Conservation (phyloP, 2,797 vertebrate species). For the Neomorphus geoffroyi region DNA sequence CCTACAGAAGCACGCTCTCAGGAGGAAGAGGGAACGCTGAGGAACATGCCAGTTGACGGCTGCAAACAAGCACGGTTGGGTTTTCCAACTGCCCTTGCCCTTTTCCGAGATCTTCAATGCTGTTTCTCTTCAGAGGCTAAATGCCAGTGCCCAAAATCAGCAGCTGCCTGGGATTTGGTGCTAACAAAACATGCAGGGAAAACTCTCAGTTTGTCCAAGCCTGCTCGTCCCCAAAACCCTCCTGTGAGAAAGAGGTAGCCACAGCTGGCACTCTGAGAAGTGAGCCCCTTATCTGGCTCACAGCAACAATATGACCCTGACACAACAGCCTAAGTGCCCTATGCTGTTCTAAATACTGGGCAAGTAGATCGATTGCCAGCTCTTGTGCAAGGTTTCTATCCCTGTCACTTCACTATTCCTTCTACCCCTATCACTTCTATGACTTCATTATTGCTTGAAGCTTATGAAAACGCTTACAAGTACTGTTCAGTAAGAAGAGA, state of each 20-base stretch:
- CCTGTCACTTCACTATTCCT: not conserved
- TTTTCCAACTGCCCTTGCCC: not conserved
- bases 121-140: not conserved
- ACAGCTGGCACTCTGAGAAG: accelerated
- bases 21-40: not conserved
- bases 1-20: accelerated
- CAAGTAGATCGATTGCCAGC: accelerated
- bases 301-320: not conserved
- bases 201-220: not conserved
- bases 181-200: accelerated
- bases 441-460: not conserved
- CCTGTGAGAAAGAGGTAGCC: accelerated
- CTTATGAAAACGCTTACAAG: not conserved
- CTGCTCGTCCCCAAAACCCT: not conserved
- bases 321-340: not conserved
- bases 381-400: not conserved
- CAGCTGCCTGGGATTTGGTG: not conserved
- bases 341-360: not conserved
- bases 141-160: not conserved
- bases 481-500: not conserved
- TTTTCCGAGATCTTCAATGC: accelerated
- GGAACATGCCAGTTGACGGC: not conserved
- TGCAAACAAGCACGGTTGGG: not conserved
- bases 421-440: not conserved
- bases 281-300: not conserved